phyloP scores from a whole-genome alignment of 2,888 invertebrate species.

The Unio delphinus region DNA sequence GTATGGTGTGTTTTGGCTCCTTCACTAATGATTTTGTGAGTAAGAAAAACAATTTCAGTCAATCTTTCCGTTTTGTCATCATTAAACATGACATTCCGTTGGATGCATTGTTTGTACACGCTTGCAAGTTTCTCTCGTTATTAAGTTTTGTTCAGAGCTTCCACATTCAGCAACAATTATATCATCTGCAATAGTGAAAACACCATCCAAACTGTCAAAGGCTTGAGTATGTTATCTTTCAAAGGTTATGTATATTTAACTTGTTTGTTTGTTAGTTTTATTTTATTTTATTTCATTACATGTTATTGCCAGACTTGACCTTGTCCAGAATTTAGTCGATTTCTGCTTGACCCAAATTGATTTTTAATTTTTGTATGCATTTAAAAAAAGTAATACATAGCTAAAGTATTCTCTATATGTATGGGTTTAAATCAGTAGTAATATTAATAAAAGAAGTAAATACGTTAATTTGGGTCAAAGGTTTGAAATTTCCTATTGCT shows the following conservation, averaged over 20 bases:
- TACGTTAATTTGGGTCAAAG: too few species aligned
- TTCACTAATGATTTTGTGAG: conserved; percentile 22
- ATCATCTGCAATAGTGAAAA: conserved; percentile 8
- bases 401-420: too few species aligned
- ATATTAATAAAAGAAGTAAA: too few species aligned
- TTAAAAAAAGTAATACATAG: too few species aligned
- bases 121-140: conserved; percentile 6
- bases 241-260: conserved; percentile 12
- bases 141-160: conserved; percentile 12
- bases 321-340: too few species aligned
- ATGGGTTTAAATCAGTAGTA: too few species aligned
- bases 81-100: not conserved
- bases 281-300: too few species aligned
- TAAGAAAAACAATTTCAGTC: conserved; percentile 21
- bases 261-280: too few species aligned
- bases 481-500: too few species aligned
- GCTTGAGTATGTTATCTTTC: conserved; percentile 23
- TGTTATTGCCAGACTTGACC: too few species aligned
- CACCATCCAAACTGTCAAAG: conserved; percentile 19
- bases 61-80: conserved; percentile 2
- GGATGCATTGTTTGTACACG: not conserved
- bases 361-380: too few species aligned
- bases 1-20: conserved; percentile 24
- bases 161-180: conserved; percentile 20
- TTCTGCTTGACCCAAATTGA: too few species aligned